phyloP scores from a whole-genome alignment of 2,797 vertebrate species.

The Coracias cyanogaster region DNA sequence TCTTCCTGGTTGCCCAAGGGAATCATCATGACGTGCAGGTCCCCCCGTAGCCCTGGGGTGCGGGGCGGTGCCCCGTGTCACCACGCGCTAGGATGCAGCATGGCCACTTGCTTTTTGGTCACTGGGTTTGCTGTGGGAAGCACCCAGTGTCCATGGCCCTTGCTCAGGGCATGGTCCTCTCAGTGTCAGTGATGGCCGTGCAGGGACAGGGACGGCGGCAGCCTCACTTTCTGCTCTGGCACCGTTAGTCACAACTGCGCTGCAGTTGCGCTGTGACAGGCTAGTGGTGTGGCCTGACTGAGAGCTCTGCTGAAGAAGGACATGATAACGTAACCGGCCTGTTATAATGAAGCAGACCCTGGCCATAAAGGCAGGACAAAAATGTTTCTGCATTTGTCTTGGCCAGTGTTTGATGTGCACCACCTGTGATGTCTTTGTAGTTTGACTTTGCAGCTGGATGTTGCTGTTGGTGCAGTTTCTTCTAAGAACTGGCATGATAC shows the following conservation, averaged over 20 bases:
- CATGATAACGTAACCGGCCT: accelerated
- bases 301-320: not conserved
- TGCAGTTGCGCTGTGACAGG: not conserved
- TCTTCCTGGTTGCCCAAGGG: not conserved
- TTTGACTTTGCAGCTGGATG: not conserved
- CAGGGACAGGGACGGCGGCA: not conserved
- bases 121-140: not conserved
- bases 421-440: not conserved
- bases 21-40: accelerated
- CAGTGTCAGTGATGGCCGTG: accelerated
- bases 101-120: accelerated
- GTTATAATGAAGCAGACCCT: not conserved
- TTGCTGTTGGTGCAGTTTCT: not conserved
- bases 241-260: not conserved
- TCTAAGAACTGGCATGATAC: not conserved
- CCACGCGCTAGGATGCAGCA: accelerated
- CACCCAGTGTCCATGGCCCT: accelerated
- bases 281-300: not conserved
- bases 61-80: accelerated
- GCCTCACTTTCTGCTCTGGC: not conserved
- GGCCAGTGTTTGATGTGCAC: not conserved
- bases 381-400: not conserved
- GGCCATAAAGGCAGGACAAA: not conserved
- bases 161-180: no score
- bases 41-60: accelerated